Evolutionary conservation across 1,140 invertebrate genomes (phyloP), one percentile per base, ranked within the genome.

Genomic region (Stenopsyche tienmushanensis): DNA sequence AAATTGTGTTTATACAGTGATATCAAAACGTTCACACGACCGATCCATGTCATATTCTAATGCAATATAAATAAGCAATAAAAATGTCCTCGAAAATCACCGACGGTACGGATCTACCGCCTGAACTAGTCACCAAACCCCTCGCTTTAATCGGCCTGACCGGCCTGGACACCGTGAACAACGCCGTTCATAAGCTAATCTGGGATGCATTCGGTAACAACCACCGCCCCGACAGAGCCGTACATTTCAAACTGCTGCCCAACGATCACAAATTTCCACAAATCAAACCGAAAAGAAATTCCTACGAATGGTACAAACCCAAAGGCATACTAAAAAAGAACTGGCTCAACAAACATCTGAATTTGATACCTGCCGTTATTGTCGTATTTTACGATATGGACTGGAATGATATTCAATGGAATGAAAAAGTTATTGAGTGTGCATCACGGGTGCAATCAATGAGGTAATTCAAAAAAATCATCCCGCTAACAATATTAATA

Each of bases 311-410:
- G 89, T 97, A 97, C 73, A 90, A 95, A 72, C 94, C 96, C 0
- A 97, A 96, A 81, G 97, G 97, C 24, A 95, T 99, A 66, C 80
- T 99, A 1, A 98, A 98, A 76, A 87, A 88, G 7, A 93, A 94
- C 73, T 99, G 97, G 97, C 91, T 98, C 82, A 83, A 88, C 8
- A 99, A 99, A 81, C 94, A 99, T 77, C 80, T 97, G 5, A 86
- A 90, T 71, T 83, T 93, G 50, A 85, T 99, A 67, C 96, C 97
- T 15, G 90, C 95, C 2, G 88, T 98, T 0, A 88, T 97, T 52
- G 93, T 97, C 7, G 85, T 96, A 34, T 99, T 99, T 77, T 94
- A 93, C 78, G 96, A 99, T 74, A 85, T 99, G 71, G 95, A 99
- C 80, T 99, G 97, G 97, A 93, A 96, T 76, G 94, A 98, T 80